These are phyloP conservation scores for Antedon mediterranea DNA, from an alignment of 53 echinoderm and acorn worm genomes.

Conservation along the genomic window DNA sequence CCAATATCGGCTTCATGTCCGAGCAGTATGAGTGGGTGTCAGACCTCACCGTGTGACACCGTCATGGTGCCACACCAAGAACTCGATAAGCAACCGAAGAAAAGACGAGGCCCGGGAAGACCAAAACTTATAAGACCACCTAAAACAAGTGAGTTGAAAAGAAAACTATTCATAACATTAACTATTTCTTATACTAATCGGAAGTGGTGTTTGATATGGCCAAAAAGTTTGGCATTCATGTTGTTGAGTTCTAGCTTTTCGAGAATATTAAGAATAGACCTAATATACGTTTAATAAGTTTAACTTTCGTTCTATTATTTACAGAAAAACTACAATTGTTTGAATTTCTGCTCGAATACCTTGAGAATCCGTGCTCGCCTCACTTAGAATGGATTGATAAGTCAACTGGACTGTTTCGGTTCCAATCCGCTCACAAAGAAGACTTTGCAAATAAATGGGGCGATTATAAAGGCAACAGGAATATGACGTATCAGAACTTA, in stretches of 20 bases:
- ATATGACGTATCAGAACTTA: constrained; percentile 99
- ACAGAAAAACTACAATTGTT: neutral
- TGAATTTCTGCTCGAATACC: neutral
- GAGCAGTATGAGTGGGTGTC: neutral
- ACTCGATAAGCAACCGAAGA: neutral
- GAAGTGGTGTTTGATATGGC: too few species aligned
- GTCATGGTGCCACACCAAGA: neutral
- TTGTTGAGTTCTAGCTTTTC: too few species aligned
- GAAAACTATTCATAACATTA: neutral
- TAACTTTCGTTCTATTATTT: neutral
- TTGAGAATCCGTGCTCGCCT: neutral
- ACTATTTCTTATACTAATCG: too few species aligned
- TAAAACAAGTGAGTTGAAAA: neutral
- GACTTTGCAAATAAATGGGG: constrained; percentile 90
- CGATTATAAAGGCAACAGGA: constrained; percentile 69
- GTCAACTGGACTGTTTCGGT: constrained; percentile 57
- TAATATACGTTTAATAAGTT: too few species aligned
- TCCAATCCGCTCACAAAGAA: constrained; percentile 80
- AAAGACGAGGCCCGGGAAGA: neutral
- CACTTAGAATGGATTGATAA: constrained; percentile 80
- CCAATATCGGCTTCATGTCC: neutral
- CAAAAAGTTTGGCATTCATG: too few species aligned
- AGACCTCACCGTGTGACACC: neutral
- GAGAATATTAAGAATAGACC: too few species aligned
- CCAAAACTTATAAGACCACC: neutral